Evolutionary conservation across 2,888 invertebrate genomes (phyloP).

Genomic region (Limenitis camilla): DNA sequence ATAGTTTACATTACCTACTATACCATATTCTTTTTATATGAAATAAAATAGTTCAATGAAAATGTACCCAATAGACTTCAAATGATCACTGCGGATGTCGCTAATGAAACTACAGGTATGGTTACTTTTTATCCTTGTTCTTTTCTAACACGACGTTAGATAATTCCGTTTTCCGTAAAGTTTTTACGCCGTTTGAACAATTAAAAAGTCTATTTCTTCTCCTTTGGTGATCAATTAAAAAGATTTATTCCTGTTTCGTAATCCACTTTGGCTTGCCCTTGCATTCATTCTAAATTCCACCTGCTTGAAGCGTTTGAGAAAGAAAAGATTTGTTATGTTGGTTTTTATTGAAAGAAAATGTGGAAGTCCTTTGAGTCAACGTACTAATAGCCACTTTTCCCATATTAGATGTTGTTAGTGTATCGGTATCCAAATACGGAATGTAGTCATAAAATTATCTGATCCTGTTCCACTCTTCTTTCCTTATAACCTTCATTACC

Average conservation of each 20-base stretch:
- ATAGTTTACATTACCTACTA: too few species aligned
- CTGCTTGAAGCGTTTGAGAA: background rate
- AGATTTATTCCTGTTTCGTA: slow-evolving; percentile 5
- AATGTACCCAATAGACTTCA: background rate
- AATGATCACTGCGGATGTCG: slow-evolving; percentile 13
- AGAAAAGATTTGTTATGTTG: slow-evolving; percentile 4
- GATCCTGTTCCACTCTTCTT: slow-evolving; percentile 19
- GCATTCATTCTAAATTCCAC: background rate
- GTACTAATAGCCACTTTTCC: slow-evolving; percentile 41
- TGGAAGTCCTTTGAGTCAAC: slow-evolving; percentile 11
- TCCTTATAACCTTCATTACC: too few species aligned
- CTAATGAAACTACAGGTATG: slow-evolving; percentile 18
- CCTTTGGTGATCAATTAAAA: slow-evolving; percentile 8
- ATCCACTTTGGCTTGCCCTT: slow-evolving; percentile 2
- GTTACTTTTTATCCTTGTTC: slow-evolving; percentile 29
- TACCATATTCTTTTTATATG: too few species aligned
- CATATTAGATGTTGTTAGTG: slow-evolving; percentile 46
- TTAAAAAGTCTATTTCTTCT: slow-evolving; percentile 15
- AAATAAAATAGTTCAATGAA: background rate
- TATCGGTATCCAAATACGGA: slow-evolving; percentile 32
- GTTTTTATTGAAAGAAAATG: slow-evolving; percentile 13
- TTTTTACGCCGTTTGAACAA: slow-evolving; percentile 18
- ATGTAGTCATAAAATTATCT: slow-evolving; percentile 22
- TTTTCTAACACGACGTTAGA: slow-evolving; percentile 22
- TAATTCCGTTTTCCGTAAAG: slow-evolving; percentile 14